phyloP scores from a whole-genome alignment of 2,888 invertebrate species.

The Plusia festucae region DNA sequence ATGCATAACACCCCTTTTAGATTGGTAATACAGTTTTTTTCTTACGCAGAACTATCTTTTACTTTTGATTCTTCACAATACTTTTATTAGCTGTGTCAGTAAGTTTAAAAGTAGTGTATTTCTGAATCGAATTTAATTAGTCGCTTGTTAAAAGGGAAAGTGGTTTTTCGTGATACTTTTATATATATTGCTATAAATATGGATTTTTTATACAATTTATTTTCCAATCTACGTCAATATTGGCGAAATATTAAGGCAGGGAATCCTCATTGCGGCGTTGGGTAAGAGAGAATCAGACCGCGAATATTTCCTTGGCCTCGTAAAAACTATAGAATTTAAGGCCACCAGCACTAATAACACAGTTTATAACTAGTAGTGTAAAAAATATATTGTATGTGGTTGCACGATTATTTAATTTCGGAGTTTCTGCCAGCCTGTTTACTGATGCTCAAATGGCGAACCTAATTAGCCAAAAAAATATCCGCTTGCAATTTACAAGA shows the following conservation, averaged over 20 bases:
- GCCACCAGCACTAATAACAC: conserved; percentile 17
- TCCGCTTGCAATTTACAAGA: too few species aligned
- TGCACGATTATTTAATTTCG: background rate
- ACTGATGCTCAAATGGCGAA: too few species aligned
- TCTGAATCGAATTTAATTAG: background rate
- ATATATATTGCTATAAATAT: background rate
- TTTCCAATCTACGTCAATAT: background rate
- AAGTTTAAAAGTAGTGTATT: background rate
- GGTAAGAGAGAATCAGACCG: conserved; percentile 55
- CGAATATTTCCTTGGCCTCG: conserved; percentile 55
- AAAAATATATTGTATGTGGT: background rate
- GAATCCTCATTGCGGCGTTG: conserved; percentile 32
- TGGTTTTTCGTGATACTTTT: background rate
- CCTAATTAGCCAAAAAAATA: background rate
- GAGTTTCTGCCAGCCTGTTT: background rate
- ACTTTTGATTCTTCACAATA: background rate
- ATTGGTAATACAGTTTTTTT: background rate
- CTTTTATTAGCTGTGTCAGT: background rate
- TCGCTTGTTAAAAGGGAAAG: background rate
- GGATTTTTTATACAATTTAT: background rate
- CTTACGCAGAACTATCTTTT: background rate
- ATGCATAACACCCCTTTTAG: background rate
- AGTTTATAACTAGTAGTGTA: background rate
- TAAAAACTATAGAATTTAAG: conserved; percentile 50
- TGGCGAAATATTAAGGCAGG: background rate